A percentile compares a stretch with the other conserved stretches of the same genome.
These are phyloP conservation scores for Ornithorhynchus anatinus DNA, from an alignment of 2,113 vertebrate genomes.

Conservation along the genomic window DNA sequence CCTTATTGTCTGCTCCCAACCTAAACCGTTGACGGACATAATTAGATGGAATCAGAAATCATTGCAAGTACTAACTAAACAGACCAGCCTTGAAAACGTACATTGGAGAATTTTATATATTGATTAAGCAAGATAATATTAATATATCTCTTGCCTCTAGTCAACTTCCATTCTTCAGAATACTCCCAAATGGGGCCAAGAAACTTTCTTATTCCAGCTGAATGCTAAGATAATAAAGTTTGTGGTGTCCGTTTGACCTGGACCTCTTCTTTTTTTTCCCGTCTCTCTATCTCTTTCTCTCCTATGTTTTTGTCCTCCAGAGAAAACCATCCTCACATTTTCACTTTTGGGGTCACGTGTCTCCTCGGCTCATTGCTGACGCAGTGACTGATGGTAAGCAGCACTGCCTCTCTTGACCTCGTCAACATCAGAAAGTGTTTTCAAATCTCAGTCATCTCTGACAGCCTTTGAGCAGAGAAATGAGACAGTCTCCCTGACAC, in stretches of 20 bases:
- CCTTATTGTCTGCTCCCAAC: not conserved
- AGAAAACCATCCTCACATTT: conserved; percentile 61
- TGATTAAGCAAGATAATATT: conserved; percentile 82
- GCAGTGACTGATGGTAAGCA: conserved; percentile 69
- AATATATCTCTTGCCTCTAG: conserved; percentile 79
- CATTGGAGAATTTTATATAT: conserved; percentile 77
- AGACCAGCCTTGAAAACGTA: conserved; percentile 61
- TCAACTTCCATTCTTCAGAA: conserved; percentile 69
- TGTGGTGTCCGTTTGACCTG: conserved; percentile 66
- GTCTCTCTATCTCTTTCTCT: not conserved
- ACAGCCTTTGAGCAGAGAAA: conserved; percentile 85
- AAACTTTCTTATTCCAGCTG: conserved; percentile 70
- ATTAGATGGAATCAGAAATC: conserved; percentile 64
- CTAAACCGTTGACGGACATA: conserved; percentile 27
- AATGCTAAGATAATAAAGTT: conserved; percentile 71
- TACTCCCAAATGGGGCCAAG: conserved; percentile 66
- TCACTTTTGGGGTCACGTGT: conserved; percentile 56
- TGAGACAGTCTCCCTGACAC: conserved; percentile 82
- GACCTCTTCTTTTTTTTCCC: conserved; percentile 15
- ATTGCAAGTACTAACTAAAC: conserved; percentile 63
- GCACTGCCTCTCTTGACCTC: conserved; percentile 79
- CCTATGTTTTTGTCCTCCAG: conserved; percentile 28
- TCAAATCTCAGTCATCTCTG: conserved; percentile 84
- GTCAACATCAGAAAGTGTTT: conserved; percentile 82
- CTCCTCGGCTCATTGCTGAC: conserved; percentile 61